These are phyloP conservation scores for Argopecten irradians DNA, from an alignment of 1,140 invertebrate genomes.

Conservation along the genomic window DNA sequence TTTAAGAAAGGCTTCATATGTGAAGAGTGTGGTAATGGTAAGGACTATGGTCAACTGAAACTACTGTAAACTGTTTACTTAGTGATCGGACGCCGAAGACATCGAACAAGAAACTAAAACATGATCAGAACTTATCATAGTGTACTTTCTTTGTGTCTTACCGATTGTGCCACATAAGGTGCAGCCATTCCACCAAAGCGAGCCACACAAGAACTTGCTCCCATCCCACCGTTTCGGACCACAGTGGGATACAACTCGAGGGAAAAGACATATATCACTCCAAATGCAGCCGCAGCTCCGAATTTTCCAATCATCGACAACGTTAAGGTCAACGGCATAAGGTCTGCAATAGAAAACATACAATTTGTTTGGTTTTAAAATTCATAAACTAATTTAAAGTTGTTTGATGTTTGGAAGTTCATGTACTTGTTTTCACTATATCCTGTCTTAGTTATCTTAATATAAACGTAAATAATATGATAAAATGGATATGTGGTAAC, in stretches of 20 bases:
- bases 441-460: background rate
- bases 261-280: constrained; percentile 88
- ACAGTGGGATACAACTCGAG: constrained; percentile 92
- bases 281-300: constrained; percentile 73
- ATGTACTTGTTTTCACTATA: background rate
- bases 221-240: constrained; percentile 88
- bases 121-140: too few relatives aligned
- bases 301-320: constrained; percentile 87
- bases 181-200: constrained; percentile 87
- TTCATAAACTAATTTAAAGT: background rate
- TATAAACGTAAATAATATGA: background rate
- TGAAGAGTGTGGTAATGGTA: too few relatives aligned
- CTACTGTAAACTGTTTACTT: too few relatives aligned
- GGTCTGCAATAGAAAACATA: constrained; percentile 38
- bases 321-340: constrained; percentile 41
- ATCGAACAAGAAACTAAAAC: too few relatives aligned
- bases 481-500: background rate
- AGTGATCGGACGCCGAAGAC: too few relatives aligned
- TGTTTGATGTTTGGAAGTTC: background rate
- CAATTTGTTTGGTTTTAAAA: background rate
- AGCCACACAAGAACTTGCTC: constrained; percentile 86
- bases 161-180: constrained; percentile 77
- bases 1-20: too few relatives aligned
- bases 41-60: too few relatives aligned
- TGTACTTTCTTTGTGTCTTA: constrained; percentile 31